These are phyloP conservation scores for Lepus europaeus DNA, from an alignment of 2,113 vertebrate species.

Conservation along the genomic window DNA sequence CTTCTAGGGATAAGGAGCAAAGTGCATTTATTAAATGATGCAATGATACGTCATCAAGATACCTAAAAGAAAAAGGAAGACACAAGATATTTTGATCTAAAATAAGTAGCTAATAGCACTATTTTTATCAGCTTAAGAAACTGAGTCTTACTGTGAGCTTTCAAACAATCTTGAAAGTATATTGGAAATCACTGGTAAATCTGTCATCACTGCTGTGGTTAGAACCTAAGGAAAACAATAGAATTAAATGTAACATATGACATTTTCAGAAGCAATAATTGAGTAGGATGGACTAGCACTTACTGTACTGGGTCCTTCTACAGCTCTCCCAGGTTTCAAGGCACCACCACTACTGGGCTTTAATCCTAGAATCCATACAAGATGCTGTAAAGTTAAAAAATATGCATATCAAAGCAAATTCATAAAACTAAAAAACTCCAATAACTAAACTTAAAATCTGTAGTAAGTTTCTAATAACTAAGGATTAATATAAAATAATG, in stretches of 20 bases:
- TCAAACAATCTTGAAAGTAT: constrained; percentile 99
- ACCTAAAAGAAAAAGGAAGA: constrained; percentile 90
- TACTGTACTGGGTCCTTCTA: constrained; percentile 98
- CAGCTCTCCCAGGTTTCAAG: constrained; percentile 97
- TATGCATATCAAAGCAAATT: constrained; percentile 41
- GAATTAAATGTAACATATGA: constrained; percentile 14
- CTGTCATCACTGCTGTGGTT: constrained; percentile 99
- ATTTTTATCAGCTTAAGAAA: constrained; percentile 71
- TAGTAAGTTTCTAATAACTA: not conserved
- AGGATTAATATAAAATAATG: constrained; percentile 30
- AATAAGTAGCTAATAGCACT: constrained; percentile 66
- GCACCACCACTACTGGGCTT: constrained; percentile 96
- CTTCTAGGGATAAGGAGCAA: constrained; percentile 98
- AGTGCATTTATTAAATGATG: constrained; percentile 99
- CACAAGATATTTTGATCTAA: constrained; percentile 75
- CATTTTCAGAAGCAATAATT: not conserved
- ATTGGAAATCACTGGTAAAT: constrained; percentile 97
- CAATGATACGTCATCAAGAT: constrained; percentile 98
- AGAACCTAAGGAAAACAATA: constrained; percentile 91
- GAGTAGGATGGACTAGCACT: constrained; percentile 76
- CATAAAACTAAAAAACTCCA: constrained; percentile 41
- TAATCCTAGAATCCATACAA: constrained; percentile 99
- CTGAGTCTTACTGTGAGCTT: constrained; percentile 96
- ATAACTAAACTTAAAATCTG: constrained; percentile 30
- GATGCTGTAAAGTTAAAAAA: constrained; percentile 90